A percentile compares a stretch with the other conserved stretches of the same genome.
Evolutionary conservation across 1,140 invertebrate genomes (phyloP).

Genomic region (Sinella curviseta): DNA sequence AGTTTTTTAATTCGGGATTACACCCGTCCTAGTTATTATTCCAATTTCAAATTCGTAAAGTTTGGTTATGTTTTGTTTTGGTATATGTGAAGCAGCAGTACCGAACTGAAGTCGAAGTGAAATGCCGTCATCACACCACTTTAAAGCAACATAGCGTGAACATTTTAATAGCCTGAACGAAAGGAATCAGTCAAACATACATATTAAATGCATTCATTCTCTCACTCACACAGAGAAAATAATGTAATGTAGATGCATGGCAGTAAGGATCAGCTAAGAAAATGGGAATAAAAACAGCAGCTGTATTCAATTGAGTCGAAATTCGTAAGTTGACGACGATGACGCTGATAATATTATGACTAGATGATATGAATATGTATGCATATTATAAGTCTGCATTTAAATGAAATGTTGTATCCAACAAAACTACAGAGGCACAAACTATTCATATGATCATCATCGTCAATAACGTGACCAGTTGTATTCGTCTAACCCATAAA

Average conservation of each 20-base stretch:
- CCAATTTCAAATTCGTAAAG: background rate
- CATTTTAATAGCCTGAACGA: slow-evolving; percentile 14
- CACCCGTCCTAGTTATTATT: no score
- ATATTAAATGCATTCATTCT: background rate
- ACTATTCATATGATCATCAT: no score
- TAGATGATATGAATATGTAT: background rate
- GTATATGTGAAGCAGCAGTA: background rate
- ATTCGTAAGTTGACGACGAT: background rate
- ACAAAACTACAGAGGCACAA: no score
- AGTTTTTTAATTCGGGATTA: no score
- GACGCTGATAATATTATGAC: no score
- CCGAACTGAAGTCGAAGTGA: background rate
- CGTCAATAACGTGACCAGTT: no score
- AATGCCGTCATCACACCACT: slow-evolving; percentile 25
- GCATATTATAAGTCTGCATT: background rate
- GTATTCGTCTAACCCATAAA: no score
- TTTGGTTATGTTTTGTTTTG: background rate
- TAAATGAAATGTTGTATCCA: no score
- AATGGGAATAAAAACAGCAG: background rate
- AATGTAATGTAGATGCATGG: background rate
- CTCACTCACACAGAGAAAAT: background rate
- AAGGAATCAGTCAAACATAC: slow-evolving; percentile 1
- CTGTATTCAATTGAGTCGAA: background rate
- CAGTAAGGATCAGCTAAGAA: background rate
- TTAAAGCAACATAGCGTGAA: slow-evolving; percentile 21